These are phyloP conservation scores for Frieseomelitta varia DNA, from an alignment of 1,140 invertebrate genomes.

Conservation along the genomic window DNA sequence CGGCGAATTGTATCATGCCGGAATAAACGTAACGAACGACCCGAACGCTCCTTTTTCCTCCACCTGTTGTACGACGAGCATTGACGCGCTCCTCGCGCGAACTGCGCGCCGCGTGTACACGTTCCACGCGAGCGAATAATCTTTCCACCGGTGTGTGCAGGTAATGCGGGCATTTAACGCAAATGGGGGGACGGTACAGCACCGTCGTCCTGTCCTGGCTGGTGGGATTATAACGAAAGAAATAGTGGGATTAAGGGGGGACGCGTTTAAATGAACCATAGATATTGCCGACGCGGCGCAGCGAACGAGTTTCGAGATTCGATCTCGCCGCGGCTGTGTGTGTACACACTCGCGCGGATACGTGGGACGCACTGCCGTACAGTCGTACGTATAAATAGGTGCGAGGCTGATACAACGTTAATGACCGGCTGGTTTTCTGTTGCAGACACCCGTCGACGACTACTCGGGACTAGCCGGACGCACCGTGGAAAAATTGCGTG, in stretches of 20 bases:
- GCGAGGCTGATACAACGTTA: constrained; percentile 31
- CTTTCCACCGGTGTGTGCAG: constrained; percentile 5
- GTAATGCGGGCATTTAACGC: constrained; percentile 51
- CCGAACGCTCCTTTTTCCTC: not conserved
- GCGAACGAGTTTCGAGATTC: constrained; percentile 49
- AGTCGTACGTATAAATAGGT: constrained; percentile 43
- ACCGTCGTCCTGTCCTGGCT: not conserved
- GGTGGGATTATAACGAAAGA: constrained; percentile 58
- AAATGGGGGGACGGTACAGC: constrained; percentile 40
- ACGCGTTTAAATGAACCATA: constrained; percentile 51
- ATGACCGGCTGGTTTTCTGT: constrained; percentile 55
- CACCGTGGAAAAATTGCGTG: constrained; percentile 63
- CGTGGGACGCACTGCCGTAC: too few species aligned
- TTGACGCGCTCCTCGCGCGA: not conserved
- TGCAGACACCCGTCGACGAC: constrained; percentile 59
- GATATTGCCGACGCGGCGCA: constrained; percentile 32
- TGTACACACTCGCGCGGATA: not conserved
- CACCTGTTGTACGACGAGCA: constrained; percentile 18
- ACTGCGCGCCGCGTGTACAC: not conserved
- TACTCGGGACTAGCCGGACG: constrained; percentile 19
- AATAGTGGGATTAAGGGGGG: constrained; percentile 54
- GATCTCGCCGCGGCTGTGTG: constrained; percentile 37
- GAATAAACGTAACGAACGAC: not conserved
- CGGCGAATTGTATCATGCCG: too few species aligned
- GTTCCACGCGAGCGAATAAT: constrained; percentile 10